A percentile compares a stretch with the other conserved stretches of the same genome.
Evolutionary conservation across 2,888 invertebrate genomes (phyloP).

Genomic region (Lepeophtheirus nordmannii): DNA sequence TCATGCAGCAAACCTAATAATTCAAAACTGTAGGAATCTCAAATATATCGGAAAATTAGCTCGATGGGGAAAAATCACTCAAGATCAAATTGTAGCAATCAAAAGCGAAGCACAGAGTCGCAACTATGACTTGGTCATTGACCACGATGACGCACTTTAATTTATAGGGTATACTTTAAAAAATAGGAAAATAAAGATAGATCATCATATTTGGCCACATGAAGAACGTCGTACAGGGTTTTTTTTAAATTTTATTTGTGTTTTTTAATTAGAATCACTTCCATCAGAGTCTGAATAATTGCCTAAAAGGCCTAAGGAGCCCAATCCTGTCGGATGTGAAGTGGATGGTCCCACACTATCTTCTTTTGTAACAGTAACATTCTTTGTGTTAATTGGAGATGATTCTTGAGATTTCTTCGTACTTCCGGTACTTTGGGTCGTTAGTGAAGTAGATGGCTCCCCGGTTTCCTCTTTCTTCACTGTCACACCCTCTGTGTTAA

Average conservation of each 20-base stretch:
- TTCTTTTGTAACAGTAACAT: neutral
- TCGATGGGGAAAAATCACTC: constrained; percentile 4
- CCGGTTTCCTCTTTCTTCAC: neutral
- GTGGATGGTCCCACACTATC: neutral
- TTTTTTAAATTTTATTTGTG: too few species aligned
- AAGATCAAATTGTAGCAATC: neutral
- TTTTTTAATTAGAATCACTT: neutral
- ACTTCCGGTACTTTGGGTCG: neutral
- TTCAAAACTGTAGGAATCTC: constrained; percentile 4
- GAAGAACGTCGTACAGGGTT: too few species aligned
- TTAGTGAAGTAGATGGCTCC: neutral
- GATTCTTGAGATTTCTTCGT: neutral
- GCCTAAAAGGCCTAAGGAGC: neutral
- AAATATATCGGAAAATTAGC: constrained; percentile 6
- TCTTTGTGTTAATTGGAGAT: neutral
- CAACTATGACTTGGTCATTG: constrained; percentile 1
- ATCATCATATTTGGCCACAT: too few species aligned
- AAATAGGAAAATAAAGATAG: too few species aligned
- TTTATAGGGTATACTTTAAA: too few species aligned
- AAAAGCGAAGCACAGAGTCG: neutral
- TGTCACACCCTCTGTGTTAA: neutral
- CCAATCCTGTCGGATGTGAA: neutral
- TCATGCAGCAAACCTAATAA: constrained; percentile 6
- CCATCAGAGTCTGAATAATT: constrained; percentile 3
- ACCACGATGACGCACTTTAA: neutral